Percentiles rank a stretch among this genome's conserved stretches.
Evolutionary conservation across 2,113 vertebrate genomes (phyloP).

Genomic region (Platysteira castanea): DNA sequence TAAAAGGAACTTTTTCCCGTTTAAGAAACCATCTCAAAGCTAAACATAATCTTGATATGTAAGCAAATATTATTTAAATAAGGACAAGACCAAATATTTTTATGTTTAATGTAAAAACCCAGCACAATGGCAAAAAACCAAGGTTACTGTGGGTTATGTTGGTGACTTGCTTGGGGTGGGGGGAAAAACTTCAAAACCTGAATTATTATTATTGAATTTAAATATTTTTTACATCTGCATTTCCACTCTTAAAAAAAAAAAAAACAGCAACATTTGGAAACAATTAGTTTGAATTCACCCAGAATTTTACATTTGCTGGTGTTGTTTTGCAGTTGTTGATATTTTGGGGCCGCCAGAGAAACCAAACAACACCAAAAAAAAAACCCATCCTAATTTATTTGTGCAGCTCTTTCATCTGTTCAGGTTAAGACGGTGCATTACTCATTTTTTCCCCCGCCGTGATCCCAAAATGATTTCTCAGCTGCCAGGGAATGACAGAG

Average conservation of each 20-base stretch:
- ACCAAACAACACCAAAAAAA: not conserved
- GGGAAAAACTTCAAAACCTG: not conserved
- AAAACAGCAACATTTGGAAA: not conserved
- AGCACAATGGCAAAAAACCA: not conserved
- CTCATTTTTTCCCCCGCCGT: not conserved
- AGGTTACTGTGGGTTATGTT: not conserved
- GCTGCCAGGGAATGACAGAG: slow-evolving; percentile 47
- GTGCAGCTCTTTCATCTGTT: not conserved
- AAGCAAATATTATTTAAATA: not conserved
- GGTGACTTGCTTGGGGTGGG: not conserved
- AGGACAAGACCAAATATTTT: not conserved
- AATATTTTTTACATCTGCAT: not conserved
- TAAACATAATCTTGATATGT: not conserved
- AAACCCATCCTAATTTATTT: not conserved
- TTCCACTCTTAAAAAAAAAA: not conserved
- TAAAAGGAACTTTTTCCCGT: not conserved
- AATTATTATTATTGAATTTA: not conserved
- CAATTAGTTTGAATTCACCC: not conserved
- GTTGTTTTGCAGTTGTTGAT: not conserved
- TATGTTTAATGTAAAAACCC: not conserved
- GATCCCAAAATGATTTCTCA: slow-evolving; percentile 30
- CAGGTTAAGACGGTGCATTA: slow-evolving; percentile 27
- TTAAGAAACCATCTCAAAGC: not conserved
- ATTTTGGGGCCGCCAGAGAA: not conserved
- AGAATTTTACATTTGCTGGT: not conserved